Base-by-base conservation (phyloP, 2,888 invertebrate genomes). In the Andrena fulva region DNA sequence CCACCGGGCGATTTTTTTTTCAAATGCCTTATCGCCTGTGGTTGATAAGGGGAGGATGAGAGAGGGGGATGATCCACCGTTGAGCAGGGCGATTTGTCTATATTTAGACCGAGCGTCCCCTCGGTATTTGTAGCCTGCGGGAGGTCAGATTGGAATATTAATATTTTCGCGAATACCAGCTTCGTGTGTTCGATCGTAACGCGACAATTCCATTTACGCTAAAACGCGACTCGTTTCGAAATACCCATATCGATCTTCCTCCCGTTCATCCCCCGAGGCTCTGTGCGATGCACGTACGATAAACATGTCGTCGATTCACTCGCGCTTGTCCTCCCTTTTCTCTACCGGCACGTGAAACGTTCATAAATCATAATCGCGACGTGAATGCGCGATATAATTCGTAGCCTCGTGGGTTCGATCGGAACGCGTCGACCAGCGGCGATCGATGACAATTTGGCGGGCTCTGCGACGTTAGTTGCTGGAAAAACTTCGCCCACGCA, bases 181-280 rank as follows among this genome's bases (percentile, higher is more conserved):
- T 56, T 2, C 64, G 24, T 27, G 52, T 0, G 64, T 73, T 66
- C 73, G 73, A 73, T 66, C 64, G 66, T 56, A 73, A 64, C 56
- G 64, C 73, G 63, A 56, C 73, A 29, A 48, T 64, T 76, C 27
- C 42, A 62, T 56, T 24, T 62, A n/a, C 31, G 50, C 67, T 50
- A 52, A 42, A 16, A 52, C 50, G 52, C 29, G 29, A 52, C 48
- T 33, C 2, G 1, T 29, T 31, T 54, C 52, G 7, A 70, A 66
- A 59, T 70, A 66, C 60, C 56, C 62, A 56, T 33, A 80, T 80
- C 80, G 80, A 76, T 72, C 48, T 12, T 20, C 24, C 42, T 12
- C 42, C 24, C 20, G 56, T 35, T 74, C 64, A 64, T 79, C 66
- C 60, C 7, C 31, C 16, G 12, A 27, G 12, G 42, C 42, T 16